Conservation (phyloP, 1,140 invertebrate species). For the Drosophila malerkotliana region DNA sequence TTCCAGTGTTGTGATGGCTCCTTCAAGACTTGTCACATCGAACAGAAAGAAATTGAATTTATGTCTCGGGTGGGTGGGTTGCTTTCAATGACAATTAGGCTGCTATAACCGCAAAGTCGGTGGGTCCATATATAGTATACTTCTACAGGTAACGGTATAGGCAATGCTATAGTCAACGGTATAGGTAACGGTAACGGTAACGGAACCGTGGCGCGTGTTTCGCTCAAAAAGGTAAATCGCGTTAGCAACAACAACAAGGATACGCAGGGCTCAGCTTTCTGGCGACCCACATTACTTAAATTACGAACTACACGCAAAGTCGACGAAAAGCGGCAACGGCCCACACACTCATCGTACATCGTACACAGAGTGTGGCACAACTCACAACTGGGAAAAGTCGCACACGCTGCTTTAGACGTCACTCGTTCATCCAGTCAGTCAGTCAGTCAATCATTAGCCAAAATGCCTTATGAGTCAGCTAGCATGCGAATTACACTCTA, state of each 20-base stretch:
- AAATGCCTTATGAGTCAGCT: slow-evolving; percentile 69
- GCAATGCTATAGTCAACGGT: slow-evolving; percentile 9
- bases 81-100: slow-evolving; percentile 72
- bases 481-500: slow-evolving; percentile 24
- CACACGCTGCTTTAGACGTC: slow-evolving; percentile 47
- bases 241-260: slow-evolving; percentile 64
- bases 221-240: slow-evolving; percentile 64
- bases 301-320: slow-evolving; percentile 78
- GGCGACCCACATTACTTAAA: slow-evolving; percentile 78
- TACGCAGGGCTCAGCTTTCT: slow-evolving; percentile 50
- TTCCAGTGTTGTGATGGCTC: not conserved
- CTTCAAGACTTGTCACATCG: slow-evolving; percentile 58
- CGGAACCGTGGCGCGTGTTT: slow-evolving; percentile 49
- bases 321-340: slow-evolving; percentile 27
- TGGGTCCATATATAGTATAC: slow-evolving; percentile 6
- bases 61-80: slow-evolving; percentile 54
- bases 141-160: slow-evolving; percentile 26
- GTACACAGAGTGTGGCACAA: not conserved
- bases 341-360: not conserved
- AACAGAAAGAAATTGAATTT: slow-evolving; percentile 72
- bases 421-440: slow-evolving; percentile 28
- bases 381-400: slow-evolving; percentile 54
- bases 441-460: slow-evolving; percentile 58
- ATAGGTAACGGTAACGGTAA: slow-evolving; percentile 22
- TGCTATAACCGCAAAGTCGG: slow-evolving; percentile 38